phyloP scores from a whole-genome alignment of 2,888 invertebrate genomes.

The Drosophila austrosaltans region DNA sequence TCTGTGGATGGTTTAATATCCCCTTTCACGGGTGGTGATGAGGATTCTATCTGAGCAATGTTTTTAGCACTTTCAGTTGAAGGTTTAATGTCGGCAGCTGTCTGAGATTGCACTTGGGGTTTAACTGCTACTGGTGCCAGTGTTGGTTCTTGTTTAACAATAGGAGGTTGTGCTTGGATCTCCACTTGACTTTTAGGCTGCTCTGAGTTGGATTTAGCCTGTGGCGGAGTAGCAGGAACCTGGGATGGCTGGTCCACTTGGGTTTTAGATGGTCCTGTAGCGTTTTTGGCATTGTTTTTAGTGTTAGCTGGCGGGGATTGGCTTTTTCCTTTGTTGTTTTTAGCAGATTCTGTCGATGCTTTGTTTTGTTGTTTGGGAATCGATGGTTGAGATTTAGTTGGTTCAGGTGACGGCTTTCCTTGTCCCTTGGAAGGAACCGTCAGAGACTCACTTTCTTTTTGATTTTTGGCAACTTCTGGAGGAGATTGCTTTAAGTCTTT shows the following conservation, averaged over 20 bases:
- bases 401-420: background rate
- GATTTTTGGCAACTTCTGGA: background rate
- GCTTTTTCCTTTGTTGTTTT: background rate
- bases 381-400: background rate
- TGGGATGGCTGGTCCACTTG: background rate
- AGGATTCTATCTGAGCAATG: slow-evolving; percentile 12
- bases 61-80: background rate
- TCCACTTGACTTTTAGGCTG: background rate
- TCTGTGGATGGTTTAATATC: background rate
- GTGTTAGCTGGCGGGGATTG: background rate
- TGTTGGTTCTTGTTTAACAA: background rate
- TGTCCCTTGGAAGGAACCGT: background rate
- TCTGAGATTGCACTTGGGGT: background rate
- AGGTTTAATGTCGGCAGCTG: background rate
- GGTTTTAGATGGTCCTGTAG: background rate
- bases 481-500: background rate
- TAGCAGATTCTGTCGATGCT: background rate
- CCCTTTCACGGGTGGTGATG: background rate
- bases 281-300: background rate
- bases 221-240: background rate
- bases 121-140: background rate
- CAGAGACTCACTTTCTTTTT: background rate
- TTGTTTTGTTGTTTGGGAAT: background rate
- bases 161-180: background rate
- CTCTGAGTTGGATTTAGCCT: background rate